Evolutionary conservation across 2,797 vertebrate genomes (phyloP), one percentile per base, ranked within the genome.

Genomic region (Mormyrus hasselquistii): DNA sequence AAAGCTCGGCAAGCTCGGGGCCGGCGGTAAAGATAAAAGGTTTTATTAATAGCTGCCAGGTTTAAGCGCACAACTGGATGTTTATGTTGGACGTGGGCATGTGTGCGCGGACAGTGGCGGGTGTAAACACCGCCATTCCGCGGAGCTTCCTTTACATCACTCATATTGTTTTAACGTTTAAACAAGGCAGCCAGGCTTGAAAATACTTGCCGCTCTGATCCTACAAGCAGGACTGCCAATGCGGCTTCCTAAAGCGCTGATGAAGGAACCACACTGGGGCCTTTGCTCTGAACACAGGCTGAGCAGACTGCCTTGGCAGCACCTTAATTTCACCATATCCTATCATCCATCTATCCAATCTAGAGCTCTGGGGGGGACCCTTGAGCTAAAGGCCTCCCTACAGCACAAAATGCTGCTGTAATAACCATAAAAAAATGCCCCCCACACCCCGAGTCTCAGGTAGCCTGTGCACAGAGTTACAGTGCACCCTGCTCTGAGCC

Each of bases 61-160:
- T 96, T 96, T 96, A 96, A 95, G 96, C 95, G 94, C 91, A 93
- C 94, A 94, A 96, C 94, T 97, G 96, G 96, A 97, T 96, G 96
- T 97, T 97, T 96, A 97, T 96, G 94, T 94, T 96, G 95, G 95
- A 96, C 95, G 95, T 95, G 95, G 94, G 94, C 95, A 95, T 94
- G 95, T 95, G 96, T 96, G 96, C 96, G 95, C 96, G 96, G 96
- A 96, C 95, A 96, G 94, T 29, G 94, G 95, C 94, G 93, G 93
- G 93, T 96, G 95, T 97, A 97, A 97, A 97, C 96, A 96, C 91
- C 93, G 91, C 95, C 94, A 96, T 96, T 96, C 96, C 96, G 93
- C 94, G 95, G 93, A 94, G 94, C 96, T 97, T 97, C 96, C 96
- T 94, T 96, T 95, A 96, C 96, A 96, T 96, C 96, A 96, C 62